phyloP scores from a whole-genome alignment of 2,888 invertebrate species.

The Lepidocyrtinus sp. region DNA sequence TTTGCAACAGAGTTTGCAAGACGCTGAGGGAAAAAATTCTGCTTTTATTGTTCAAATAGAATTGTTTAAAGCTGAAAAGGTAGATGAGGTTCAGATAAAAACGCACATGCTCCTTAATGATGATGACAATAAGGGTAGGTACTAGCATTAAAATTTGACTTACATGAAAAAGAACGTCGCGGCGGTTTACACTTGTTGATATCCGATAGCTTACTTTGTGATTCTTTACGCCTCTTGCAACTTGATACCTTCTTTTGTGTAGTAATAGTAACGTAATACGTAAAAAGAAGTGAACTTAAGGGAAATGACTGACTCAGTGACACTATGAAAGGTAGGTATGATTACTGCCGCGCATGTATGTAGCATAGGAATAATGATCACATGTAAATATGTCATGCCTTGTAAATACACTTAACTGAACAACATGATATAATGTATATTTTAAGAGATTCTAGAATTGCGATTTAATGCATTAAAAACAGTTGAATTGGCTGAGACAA shows the following conservation, averaged over 20 bases:
- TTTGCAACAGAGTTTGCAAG: too few relatives aligned
- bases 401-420: background rate
- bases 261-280: background rate
- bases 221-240: background rate
- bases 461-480: conserved; percentile 8
- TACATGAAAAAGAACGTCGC: background rate
- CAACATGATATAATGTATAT: background rate
- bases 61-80: too few relatives aligned
- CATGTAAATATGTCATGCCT: background rate
- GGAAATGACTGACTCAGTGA: background rate
- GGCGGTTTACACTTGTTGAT: background rate
- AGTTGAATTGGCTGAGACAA: background rate
- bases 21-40: too few relatives aligned
- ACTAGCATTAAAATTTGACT: background rate
- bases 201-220: background rate
- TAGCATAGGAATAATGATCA: too few relatives aligned
- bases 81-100: too few relatives aligned
- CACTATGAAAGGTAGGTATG: background rate
- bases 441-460: conserved; percentile 5
- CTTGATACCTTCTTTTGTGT: background rate
- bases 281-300: background rate
- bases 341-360: too few relatives aligned
- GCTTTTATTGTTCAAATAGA: too few relatives aligned
- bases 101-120: too few relatives aligned
- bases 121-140: too few relatives aligned